Conservation (phyloP, 1,140 invertebrate genomes). For the Calephelis nemesis region DNA sequence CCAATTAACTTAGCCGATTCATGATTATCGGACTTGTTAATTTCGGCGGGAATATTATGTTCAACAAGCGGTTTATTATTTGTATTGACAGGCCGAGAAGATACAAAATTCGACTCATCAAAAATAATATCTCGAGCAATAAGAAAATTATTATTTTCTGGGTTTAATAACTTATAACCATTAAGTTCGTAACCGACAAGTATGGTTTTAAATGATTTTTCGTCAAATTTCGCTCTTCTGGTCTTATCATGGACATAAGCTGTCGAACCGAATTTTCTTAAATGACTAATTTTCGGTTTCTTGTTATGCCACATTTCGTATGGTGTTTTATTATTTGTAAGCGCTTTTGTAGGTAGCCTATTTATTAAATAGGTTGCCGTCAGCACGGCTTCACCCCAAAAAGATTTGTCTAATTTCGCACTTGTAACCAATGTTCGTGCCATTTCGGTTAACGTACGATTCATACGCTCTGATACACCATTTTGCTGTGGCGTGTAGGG, state of each 20-base stretch:
- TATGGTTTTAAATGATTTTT: constrained; percentile 56
- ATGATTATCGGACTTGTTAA: too few species aligned
- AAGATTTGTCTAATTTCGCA: constrained; percentile 36
- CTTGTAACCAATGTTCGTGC: constrained; percentile 57
- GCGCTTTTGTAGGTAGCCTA: constrained; percentile 55
- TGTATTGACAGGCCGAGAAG: too few species aligned
- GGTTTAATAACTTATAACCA: neutral
- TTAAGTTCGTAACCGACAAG: neutral
- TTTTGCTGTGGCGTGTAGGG: constrained; percentile 76
- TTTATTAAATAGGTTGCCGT: constrained; percentile 72
- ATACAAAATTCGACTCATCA: too few species aligned
- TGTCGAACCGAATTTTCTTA: constrained; percentile 75
- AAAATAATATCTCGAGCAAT: too few species aligned
- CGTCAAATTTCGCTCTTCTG: constrained; percentile 61
- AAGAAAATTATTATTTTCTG: neutral
- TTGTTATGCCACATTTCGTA: constrained; percentile 72
- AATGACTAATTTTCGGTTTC: constrained; percentile 67
- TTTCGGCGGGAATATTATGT: too few species aligned
- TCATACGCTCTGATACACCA: constrained; percentile 75
- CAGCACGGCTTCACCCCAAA: constrained; percentile 63
- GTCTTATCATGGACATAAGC: constrained; percentile 67
- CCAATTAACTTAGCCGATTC: too few species aligned
- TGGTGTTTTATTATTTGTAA: constrained; percentile 58
- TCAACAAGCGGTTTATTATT: too few species aligned
- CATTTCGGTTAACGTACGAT: constrained; percentile 68